Conservation (phyloP, 2,113 vertebrate species). For the Gobius niger region DNA sequence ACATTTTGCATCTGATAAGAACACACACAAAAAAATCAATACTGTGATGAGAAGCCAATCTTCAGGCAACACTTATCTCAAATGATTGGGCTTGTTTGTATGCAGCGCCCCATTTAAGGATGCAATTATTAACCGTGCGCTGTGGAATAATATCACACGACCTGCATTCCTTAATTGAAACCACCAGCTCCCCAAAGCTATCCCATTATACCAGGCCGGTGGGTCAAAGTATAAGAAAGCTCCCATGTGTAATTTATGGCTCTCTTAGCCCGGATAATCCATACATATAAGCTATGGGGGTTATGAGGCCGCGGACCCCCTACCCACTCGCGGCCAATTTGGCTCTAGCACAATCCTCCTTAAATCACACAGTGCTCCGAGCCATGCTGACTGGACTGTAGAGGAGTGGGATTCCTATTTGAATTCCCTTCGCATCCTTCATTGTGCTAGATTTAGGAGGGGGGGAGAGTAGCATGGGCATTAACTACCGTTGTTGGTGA, state of each 20-base stretch:
- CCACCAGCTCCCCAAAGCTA: slow-evolving; percentile 38
- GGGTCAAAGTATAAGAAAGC: slow-evolving; percentile 56
- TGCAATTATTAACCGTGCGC: slow-evolving; percentile 15
- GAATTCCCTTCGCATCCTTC: slow-evolving; percentile 55
- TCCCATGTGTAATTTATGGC: slow-evolving; percentile 56
- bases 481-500: slow-evolving; percentile 64
- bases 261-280: slow-evolving; percentile 61
- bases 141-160: slow-evolving; percentile 39
- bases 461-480: slow-evolving; percentile 18
- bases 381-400: slow-evolving; percentile 48
- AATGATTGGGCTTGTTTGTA: slow-evolving; percentile 1
- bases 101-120: slow-evolving; percentile 20
- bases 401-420: slow-evolving; percentile 56
- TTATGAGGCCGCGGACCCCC: slow-evolving; percentile 47
- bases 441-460: slow-evolving; percentile 46
- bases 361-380: slow-evolving; percentile 61
- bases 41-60: slow-evolving; percentile 19
- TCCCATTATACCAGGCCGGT: slow-evolving; percentile 45
- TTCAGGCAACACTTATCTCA: slow-evolving; percentile 13
- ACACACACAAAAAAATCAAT: slow-evolving; percentile 12
- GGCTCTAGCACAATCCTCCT: slow-evolving; percentile 45
- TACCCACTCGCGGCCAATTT: slow-evolving; percentile 70
- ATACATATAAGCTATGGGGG: slow-evolving; percentile 52
- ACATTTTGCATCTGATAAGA: background rate
- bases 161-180: slow-evolving; percentile 52